Conservation (phyloP, 2,113 vertebrate genomes). For the Eira barbara region DNA sequence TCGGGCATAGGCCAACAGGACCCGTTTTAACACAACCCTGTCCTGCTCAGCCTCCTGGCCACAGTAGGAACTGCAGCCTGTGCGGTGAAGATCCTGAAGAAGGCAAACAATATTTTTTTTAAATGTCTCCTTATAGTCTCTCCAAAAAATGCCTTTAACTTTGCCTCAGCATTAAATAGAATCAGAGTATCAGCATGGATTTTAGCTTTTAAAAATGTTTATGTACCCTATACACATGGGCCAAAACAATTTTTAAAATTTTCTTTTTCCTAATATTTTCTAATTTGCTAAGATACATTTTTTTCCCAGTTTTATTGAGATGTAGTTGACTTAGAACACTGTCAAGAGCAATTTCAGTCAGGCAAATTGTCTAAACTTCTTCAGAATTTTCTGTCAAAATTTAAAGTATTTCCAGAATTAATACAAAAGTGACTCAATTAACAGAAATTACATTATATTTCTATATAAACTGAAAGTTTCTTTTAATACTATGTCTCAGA, state of each 20-base stretch:
- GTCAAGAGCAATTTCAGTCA: neutral
- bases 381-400: neutral
- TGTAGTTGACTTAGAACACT: neutral
- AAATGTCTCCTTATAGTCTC: neutral
- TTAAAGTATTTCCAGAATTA: neutral
- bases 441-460: neutral
- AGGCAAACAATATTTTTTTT: neutral
- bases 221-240: neutral
- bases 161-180: neutral
- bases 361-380: neutral
- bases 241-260: neutral
- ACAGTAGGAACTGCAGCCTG: conserved; percentile 92
- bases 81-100: conserved; percentile 89
- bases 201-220: neutral
- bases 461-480: neutral
- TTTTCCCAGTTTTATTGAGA: neutral
- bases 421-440: conserved; percentile 12
- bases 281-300: neutral
- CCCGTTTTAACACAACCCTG: conserved; percentile 90
- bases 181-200: neutral
- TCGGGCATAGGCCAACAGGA: conserved; percentile 90
- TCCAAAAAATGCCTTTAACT: neutral
- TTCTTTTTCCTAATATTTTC: neutral
- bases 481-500: neutral
- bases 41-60: conserved; percentile 93